Evolutionary conservation across 1,140 invertebrate species (phyloP).

Genomic region (Anadara kagoshimensis): DNA sequence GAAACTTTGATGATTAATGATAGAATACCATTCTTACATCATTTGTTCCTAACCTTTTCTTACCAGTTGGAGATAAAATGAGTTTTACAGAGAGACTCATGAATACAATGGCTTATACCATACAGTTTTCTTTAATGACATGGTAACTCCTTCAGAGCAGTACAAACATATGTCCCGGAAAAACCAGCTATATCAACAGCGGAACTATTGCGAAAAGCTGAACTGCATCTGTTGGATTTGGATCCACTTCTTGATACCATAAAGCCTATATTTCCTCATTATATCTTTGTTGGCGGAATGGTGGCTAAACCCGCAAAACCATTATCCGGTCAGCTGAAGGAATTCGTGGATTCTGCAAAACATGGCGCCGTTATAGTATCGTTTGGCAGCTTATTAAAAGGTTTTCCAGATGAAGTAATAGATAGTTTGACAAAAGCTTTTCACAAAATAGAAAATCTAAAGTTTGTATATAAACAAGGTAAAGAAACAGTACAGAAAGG

Average conservation of each 20-base stretch:
- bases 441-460: constrained; percentile 10
- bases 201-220: constrained; percentile 7
- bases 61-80: background rate
- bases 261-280: constrained; percentile 45
- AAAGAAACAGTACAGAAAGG: constrained; percentile 7
- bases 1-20: background rate
- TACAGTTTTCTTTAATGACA: background rate
- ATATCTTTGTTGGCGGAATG: constrained; percentile 47
- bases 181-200: background rate
- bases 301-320: constrained; percentile 21
- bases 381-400: constrained; percentile 43
- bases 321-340: constrained; percentile 23
- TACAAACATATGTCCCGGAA: background rate
- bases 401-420: constrained; percentile 22
- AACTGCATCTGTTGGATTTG: constrained; percentile 39
- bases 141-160: background rate
- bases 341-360: constrained; percentile 42
- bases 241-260: constrained; percentile 48
- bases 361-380: constrained; percentile 48
- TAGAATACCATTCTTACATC: constrained; percentile 16
- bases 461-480: constrained; percentile 39
- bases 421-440: constrained; percentile 38
- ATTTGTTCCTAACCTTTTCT: background rate
- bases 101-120: background rate
- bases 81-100: background rate